Conservation (phyloP, 1,140 invertebrate species). For the Sipha flava region DNA sequence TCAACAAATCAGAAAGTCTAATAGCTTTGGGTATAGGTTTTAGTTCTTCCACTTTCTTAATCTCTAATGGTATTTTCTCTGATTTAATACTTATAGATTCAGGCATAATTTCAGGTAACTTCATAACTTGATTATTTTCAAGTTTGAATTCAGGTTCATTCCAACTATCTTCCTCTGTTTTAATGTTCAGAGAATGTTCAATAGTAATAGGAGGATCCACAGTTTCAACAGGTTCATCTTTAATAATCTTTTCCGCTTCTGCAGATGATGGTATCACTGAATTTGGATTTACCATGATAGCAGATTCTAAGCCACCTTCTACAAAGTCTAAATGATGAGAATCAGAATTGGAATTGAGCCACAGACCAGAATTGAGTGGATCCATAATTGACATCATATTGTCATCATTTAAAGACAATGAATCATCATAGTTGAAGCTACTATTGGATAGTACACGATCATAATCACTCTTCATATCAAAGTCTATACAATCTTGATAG, state of each 20-base stretch:
- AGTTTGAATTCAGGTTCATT: too few relatives aligned
- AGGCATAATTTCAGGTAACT: slow-evolving; percentile 34
- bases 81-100: slow-evolving; percentile 34
- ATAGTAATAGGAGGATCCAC: too few relatives aligned
- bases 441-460: slow-evolving; percentile 5
- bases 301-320: slow-evolving; percentile 56
- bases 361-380: slow-evolving; percentile 22
- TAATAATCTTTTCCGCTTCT: slow-evolving; percentile 37
- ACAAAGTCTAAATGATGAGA: slow-evolving; percentile 60
- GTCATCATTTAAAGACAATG: slow-evolving; percentile 21
- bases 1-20: slow-evolving; percentile 39
- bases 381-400: slow-evolving; percentile 23
- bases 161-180: too few relatives aligned
- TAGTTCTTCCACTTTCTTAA: slow-evolving; percentile 44
- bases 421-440: slow-evolving; percentile 19
- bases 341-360: slow-evolving; percentile 41
- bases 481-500: slow-evolving; percentile 27
- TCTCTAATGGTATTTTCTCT: slow-evolving; percentile 4
- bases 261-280: slow-evolving; percentile 54
- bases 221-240: slow-evolving; percentile 38
- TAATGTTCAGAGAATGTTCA: too few relatives aligned
- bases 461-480: slow-evolving; percentile 29
- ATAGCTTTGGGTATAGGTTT: slow-evolving; percentile 47
- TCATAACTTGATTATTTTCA: not conserved
- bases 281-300: slow-evolving; percentile 70